Percentiles rank a stretch among this genome's conserved stretches.
Conservation (phyloP, 2,888 invertebrate genomes). For the Unio pictorum region DNA sequence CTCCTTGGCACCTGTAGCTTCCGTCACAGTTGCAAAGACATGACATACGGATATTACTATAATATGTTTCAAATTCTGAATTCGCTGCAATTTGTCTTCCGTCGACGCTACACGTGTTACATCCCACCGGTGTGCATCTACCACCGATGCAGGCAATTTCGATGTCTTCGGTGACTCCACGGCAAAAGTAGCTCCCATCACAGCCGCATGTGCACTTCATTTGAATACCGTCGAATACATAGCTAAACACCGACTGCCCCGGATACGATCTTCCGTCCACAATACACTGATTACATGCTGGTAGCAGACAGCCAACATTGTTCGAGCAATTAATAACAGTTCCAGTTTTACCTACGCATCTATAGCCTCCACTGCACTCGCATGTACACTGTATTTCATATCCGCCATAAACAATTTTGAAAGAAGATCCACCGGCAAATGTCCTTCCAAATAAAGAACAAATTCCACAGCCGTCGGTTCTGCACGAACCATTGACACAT, state of each 20-base stretch:
- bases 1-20: constrained; percentile 51
- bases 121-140: constrained; percentile 34
- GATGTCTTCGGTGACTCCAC: constrained; percentile 19
- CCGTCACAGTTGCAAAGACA: constrained; percentile 59
- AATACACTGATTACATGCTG: constrained; percentile 16
- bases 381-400: constrained; percentile 30
- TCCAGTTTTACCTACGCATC: constrained; percentile 24
- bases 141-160: constrained; percentile 26
- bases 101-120: constrained; percentile 40
- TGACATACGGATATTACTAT: constrained; percentile 24
- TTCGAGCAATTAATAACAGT: constrained; percentile 7
- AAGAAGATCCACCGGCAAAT: constrained; percentile 16
- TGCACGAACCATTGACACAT: constrained; percentile 22
- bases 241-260: constrained; percentile 11
- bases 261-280: constrained; percentile 13
- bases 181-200: constrained; percentile 26
- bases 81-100: constrained; percentile 39
- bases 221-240: constrained; percentile 23
- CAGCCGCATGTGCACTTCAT: constrained; percentile 31
- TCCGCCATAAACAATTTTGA: constrained; percentile 26
- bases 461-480: constrained; percentile 21
- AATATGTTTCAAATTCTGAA: constrained; percentile 43
- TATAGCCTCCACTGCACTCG: constrained; percentile 25
- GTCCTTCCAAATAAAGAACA: constrained; percentile 26
- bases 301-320: constrained; percentile 15